These are phyloP conservation scores for Crax fasciolata DNA, from an alignment of 2,797 vertebrate species.

Conservation along the genomic window DNA sequence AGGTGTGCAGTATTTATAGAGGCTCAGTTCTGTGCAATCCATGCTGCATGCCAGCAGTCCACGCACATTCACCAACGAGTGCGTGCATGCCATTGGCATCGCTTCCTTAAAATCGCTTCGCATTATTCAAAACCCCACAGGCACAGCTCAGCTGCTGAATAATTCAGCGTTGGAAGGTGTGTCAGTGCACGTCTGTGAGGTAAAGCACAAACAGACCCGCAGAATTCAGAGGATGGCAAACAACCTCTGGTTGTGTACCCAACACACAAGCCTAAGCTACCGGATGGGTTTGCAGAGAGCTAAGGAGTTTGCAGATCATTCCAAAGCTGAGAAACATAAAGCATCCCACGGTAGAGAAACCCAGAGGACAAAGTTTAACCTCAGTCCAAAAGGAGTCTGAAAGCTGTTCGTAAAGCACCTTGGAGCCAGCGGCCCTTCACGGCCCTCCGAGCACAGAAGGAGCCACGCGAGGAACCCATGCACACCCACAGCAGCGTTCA, in stretches of 20 bases:
- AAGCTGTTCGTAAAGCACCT: background rate
- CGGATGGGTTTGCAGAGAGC: background rate
- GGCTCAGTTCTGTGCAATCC: fast-evolving
- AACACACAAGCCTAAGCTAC: background rate
- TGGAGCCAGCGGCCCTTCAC: background rate
- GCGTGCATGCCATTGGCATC: background rate
- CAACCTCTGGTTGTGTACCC: background rate
- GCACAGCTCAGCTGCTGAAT: background rate
- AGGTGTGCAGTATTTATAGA: background rate
- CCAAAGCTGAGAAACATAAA: background rate
- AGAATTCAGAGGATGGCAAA: background rate
- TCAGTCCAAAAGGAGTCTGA: background rate
- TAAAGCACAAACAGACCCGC: background rate
- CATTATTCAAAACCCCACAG: background rate
- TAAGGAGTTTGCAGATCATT: background rate
- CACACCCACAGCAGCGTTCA: background rate
- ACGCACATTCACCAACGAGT: background rate
- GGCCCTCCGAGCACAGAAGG: fast-evolving
- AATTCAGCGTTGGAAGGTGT: background rate
- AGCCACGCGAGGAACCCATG: background rate
- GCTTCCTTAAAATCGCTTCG: background rate
- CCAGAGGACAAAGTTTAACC: background rate
- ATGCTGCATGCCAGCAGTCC: background rate
- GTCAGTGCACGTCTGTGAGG: background rate
- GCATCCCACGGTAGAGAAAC: background rate